Base-by-base conservation (phyloP, 2,888 invertebrate genomes). In the Lasius platythorax region DNA sequence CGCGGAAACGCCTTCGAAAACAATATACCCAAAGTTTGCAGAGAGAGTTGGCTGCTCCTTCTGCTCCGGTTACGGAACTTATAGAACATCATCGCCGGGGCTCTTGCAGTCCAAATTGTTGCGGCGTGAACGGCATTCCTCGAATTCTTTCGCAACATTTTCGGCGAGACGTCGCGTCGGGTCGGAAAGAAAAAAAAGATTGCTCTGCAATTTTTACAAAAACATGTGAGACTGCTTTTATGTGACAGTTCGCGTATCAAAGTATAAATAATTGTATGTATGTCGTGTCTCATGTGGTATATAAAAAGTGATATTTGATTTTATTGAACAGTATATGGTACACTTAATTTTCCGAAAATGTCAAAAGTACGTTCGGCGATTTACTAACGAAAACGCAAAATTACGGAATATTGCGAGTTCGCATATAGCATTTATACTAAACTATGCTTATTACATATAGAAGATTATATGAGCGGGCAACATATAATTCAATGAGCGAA, bases 1-100 rank as follows among this genome's bases (percentile, higher is more conserved):
- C 30, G 30, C 40, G 56, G 70, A 23, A 23, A 78, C 56, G 56
- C 72, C 78, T 78, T 58, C 70, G 78, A 70, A 72, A 70, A 72
- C 78, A 78, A 78, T 78, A 78, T 70, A 78, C 30, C 30, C 72
- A 12, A 78, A 78, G 43, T 78, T 78, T 23, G 72, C n/a, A 1
- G 56, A 56, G 43, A 70, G 43, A 70, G 56, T 56, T 70, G 28
- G 70, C 12, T 70, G 56, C 12, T 70, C 50, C 6, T n/a, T 43
- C 40, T 15, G 30, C 18, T 58, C 23, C n/a, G 30, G n/a, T 70
- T 56, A 15, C 30, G 33, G 40, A 72, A 70, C 56, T 78, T 78
- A 43, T 11, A 53, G 46, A 70, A 58, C 75, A 66, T 75, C n/a
- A 64, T 46, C 33, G 18, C 15, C 37, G 30, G 33, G n/a, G 23